These are phyloP conservation scores for Pristis pectinata DNA, from an alignment of 2,797 vertebrate species.

Conservation along the genomic window DNA sequence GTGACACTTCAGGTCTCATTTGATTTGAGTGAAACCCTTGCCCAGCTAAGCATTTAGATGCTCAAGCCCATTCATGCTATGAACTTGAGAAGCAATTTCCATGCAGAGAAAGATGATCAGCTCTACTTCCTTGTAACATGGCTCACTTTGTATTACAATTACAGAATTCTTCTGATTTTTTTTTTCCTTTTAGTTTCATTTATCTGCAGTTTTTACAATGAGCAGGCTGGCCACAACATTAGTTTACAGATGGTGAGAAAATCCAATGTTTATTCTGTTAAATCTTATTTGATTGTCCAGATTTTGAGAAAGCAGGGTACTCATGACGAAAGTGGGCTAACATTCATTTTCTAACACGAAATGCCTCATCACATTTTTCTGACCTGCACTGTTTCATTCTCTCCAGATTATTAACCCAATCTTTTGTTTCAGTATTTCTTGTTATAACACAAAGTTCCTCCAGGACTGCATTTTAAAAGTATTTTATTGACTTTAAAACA, in stretches of 20 bases:
- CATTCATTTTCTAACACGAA: not conserved
- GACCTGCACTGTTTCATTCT: not conserved
- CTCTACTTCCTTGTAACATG: too few species aligned
- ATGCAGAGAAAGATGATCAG: too few species aligned
- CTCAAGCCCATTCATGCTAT: too few species aligned
- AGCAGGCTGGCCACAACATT: not conserved
- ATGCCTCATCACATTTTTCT: not conserved
- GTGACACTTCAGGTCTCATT: too few species aligned
- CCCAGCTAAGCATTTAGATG: too few species aligned
- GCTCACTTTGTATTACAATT: not conserved
- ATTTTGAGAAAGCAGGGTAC: not conserved
- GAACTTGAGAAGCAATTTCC: too few species aligned
- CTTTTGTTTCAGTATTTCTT: not conserved
- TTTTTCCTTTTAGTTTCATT: too few species aligned
- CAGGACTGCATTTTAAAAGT: not conserved
- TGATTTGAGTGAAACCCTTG: too few species aligned
- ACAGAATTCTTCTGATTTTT: not conserved
- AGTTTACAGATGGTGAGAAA: not conserved
- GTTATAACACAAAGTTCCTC: not conserved
- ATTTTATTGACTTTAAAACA: not conserved
- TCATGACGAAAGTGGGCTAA: not conserved
- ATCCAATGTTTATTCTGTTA: not conserved
- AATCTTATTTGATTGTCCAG: not conserved
- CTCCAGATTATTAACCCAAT: not conserved
- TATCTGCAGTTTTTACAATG: not conserved